These are phyloP conservation scores for Hydrozoanthus tunicans DNA, from an alignment of 64 coral and sea anemone species.

Conservation along the genomic window DNA sequence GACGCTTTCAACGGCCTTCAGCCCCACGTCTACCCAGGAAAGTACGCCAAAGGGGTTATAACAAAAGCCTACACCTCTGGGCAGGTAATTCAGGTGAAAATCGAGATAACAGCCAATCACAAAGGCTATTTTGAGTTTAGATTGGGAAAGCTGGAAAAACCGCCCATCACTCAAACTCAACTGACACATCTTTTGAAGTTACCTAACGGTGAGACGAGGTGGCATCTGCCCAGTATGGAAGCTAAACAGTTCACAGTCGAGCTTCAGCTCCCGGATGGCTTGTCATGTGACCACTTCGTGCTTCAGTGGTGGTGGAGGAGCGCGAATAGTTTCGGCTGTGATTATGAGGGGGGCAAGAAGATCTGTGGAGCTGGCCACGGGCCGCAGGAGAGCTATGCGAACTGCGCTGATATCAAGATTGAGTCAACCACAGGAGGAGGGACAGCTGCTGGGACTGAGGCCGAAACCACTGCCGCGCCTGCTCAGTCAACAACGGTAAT, in stretches of 20 bases:
- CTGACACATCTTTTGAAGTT: slow-evolving; percentile 4
- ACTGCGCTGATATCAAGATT: neutral
- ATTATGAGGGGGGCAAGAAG: too few relatives aligned
- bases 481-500: neutral
- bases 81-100: neutral
- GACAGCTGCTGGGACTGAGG: neutral
- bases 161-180: slow-evolving; percentile 58
- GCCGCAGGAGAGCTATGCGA: neutral
- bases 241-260: neutral
- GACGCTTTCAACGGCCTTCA: neutral
- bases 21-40: neutral
- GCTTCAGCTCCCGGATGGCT: neutral
- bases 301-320: too few relatives aligned
- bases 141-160: slow-evolving; percentile 20
- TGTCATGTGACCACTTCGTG: neutral
- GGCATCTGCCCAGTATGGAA: neutral
- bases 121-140: slow-evolving; percentile 54
- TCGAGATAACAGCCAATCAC: slow-evolving; percentile 1
- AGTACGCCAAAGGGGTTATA: neutral
- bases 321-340: too few relatives aligned
- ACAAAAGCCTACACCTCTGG: neutral
- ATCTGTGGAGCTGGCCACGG: neutral
- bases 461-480: neutral
- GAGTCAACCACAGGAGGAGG: neutral
- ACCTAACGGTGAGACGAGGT: slow-evolving; percentile 30